Evolutionary conservation across 2,888 invertebrate genomes (phyloP).

Genomic region (Habroteleia sp.): DNA sequence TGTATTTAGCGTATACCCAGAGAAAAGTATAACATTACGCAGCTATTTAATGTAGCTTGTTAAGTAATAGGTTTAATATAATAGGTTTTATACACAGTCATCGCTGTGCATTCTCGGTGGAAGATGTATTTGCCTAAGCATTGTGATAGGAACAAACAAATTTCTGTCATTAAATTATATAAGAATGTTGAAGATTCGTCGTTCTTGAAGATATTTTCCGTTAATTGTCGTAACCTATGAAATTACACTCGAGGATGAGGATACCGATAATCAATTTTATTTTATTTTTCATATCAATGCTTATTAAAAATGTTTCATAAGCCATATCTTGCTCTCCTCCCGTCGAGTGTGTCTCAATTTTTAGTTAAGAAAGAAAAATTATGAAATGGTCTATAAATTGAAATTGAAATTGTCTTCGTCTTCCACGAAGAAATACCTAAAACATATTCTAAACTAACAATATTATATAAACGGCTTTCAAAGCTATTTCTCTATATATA

Average conservation of each 20-base stretch:
- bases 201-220: constrained; percentile 21
- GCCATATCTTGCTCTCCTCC: constrained; percentile 26
- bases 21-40: constrained; percentile 76
- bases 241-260: constrained; percentile 55
- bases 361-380: constrained; percentile 12
- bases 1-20: constrained; percentile 77
- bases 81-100: constrained; percentile 77
- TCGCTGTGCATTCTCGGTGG: constrained; percentile 74
- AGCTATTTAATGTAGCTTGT: constrained; percentile 77
- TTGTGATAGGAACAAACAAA: constrained; percentile 47
- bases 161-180: constrained; percentile 39
- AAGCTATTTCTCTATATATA: constrained; percentile 73
- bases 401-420: constrained; percentile 53
- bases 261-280: constrained; percentile 4
- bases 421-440: constrained; percentile 75
- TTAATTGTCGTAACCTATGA: constrained; percentile 29
- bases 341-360: constrained; percentile 40
- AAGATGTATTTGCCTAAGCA: constrained; percentile 64
- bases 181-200: constrained; percentile 30
- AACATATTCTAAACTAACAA: constrained; percentile 76
- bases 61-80: constrained; percentile 77
- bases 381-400: constrained; percentile 7
- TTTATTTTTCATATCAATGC: constrained; percentile 5
- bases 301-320: constrained; percentile 9
- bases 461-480: constrained; percentile 73